These are phyloP conservation scores for Heterocephalus glaber DNA, from an alignment of 2,113 vertebrate species.

Conservation along the genomic window DNA sequence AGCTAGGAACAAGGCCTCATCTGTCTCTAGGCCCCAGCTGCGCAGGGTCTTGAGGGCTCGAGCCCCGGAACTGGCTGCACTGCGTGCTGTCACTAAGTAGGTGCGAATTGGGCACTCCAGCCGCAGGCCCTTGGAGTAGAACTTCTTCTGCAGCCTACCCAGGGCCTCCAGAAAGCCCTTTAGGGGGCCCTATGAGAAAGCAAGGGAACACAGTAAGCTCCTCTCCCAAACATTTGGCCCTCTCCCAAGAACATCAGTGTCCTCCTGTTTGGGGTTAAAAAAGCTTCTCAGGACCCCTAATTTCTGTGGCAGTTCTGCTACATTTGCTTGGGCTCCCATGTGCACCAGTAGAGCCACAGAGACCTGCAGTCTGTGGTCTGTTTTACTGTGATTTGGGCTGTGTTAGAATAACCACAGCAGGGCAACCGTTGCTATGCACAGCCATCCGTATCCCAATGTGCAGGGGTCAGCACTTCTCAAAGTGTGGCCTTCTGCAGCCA, in stretches of 20 bases:
- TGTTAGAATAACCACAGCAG: neutral
- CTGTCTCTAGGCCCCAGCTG: constrained; percentile 96
- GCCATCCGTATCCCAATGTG: too few species aligned
- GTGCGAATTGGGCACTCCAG: constrained; percentile 96
- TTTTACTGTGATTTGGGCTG: neutral
- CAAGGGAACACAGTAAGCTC: constrained; percentile 14
- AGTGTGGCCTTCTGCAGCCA: neutral
- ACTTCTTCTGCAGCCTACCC: constrained; percentile 96
- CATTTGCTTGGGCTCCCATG: neutral
- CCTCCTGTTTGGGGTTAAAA: neutral
- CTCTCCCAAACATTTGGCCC: neutral
- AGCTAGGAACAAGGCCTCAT: constrained; percentile 95
- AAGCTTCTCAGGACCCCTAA: neutral
- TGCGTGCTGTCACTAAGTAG: constrained; percentile 95
- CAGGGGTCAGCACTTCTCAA: neutral
- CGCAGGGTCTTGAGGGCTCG: constrained; percentile 95
- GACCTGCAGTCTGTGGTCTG: neutral
- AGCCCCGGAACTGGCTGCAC: constrained; percentile 95
- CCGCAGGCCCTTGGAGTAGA: constrained; percentile 93
- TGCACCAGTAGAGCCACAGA: neutral
- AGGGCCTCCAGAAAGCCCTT: constrained; percentile 96
- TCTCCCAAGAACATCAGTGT: neutral
- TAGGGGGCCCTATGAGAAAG: constrained; percentile 89
- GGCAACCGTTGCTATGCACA: neutral
- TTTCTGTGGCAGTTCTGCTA: neutral